Evolutionary conservation across 2,888 invertebrate species (phyloP), one percentile per base, ranked within the genome.

Genomic region (Hirtodrosophila duncani): DNA sequence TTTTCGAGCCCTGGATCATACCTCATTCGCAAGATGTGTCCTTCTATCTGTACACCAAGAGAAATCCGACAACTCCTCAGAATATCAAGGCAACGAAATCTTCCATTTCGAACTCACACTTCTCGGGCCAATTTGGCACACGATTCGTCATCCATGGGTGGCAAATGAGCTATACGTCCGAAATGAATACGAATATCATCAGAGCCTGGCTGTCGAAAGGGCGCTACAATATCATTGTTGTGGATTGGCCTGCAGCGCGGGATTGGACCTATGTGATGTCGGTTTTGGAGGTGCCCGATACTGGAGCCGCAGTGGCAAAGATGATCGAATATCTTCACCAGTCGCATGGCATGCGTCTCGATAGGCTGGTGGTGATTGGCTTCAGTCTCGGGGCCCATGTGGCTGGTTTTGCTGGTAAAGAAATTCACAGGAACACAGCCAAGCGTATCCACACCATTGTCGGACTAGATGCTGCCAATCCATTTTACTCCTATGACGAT

Each of bases 321-420:
- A 57, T 84, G 42, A 61, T 85, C 45, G 75, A 84, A 21, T 81
- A 65, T 10, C 68, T 90, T 88, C 67, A 88, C 86, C 2, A 87
- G 84, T 3, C 85, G 84, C 71, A 88, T 87, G 30, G 88, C 86
- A 3, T 87, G 86, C 8, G 82, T 85, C 24, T 88, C 87, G 16
- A 89, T 86, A 1, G 81, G 84, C 57, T 89, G 85, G 71, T 88
- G 87, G 44, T 84, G 0, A 89, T 89, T 43, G 90, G 90, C 0
- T 90, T 90, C 57, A 90, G 90, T 56, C 83, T 90, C 41, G 90
- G 90, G 0, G 89, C 90, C 1, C 90, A 90, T 56, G 88, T 89
- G 1, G 88, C 89, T n/a, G 90, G 90, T 0, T 88, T 88, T 41
- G 88, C 89, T 7, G 90, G 90, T 1, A 89, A 89, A 44, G 88